Percentiles rank a stretch among this genome's conserved stretches.
Evolutionary conservation across 1,140 invertebrate species (phyloP).

Genomic region (Lutraria rhynchaena): DNA sequence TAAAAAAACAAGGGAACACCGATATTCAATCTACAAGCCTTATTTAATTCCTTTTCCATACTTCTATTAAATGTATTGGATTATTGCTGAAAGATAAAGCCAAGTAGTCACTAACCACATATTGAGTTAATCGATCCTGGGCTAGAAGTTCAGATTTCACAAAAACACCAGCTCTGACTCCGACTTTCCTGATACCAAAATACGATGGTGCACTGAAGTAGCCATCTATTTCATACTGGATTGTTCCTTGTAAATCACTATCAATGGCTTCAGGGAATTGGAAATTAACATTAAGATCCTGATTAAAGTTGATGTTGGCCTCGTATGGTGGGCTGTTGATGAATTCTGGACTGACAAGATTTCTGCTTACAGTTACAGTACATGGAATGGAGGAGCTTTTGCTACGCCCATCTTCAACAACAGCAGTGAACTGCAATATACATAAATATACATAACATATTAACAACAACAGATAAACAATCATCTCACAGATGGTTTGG

Average conservation of each 20-base stretch:
- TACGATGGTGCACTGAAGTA: slow-evolving; percentile 68
- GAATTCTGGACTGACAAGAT: slow-evolving; percentile 87
- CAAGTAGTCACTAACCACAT: slow-evolving; percentile 57
- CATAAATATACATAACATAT: too few species aligned
- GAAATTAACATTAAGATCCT: slow-evolving; percentile 22
- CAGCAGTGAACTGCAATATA: slow-evolving; percentile 57
- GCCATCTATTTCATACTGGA: slow-evolving; percentile 73
- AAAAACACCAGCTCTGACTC: slow-evolving; percentile 33
- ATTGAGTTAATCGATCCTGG: slow-evolving; percentile 37
- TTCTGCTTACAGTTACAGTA: slow-evolving; percentile 72
- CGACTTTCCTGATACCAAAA: slow-evolving; percentile 64
- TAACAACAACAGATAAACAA: not conserved
- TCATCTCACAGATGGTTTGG: not conserved
- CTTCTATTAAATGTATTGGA: too few species aligned
- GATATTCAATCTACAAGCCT: too few species aligned
- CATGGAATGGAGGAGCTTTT: slow-evolving; percentile 56
- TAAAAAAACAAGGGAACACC: too few species aligned
- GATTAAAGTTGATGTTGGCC: slow-evolving; percentile 57
- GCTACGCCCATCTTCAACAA: slow-evolving; percentile 42
- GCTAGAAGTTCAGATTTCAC: slow-evolving; percentile 61
- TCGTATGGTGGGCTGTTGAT: slow-evolving; percentile 81
- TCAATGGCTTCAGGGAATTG: slow-evolving; percentile 87
- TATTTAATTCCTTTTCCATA: too few species aligned
- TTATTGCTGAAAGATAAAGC: too few species aligned
- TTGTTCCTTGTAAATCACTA: slow-evolving; percentile 85